phyloP scores from a whole-genome alignment of 2,888 invertebrate species.

The Drosophila rubida region DNA sequence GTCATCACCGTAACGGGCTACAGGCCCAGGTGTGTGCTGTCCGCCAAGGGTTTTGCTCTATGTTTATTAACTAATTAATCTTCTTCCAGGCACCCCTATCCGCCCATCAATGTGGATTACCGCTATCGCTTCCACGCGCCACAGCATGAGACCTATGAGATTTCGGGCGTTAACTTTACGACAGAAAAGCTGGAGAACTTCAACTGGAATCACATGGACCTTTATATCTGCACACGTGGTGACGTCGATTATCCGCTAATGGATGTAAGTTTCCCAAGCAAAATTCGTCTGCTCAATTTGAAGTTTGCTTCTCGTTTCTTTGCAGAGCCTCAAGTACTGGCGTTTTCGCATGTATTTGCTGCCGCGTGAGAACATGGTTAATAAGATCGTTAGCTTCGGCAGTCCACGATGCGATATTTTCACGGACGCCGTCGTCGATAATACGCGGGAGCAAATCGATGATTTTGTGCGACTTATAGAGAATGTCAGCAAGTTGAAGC shows the following conservation, averaged over 20 bases:
- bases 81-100: constrained; percentile 98
- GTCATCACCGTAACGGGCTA: constrained; percentile 97
- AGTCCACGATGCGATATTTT: constrained; percentile 93
- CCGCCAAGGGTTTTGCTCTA: too few relatives aligned
- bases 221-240: constrained; percentile 97
- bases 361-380: constrained; percentile 92
- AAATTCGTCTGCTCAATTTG: not conserved
- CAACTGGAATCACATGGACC: constrained; percentile 99
- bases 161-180: constrained; percentile 96
- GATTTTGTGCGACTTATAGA: constrained; percentile 93
- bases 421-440: constrained; percentile 86
- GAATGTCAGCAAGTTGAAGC: constrained; percentile 94
- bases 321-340: constrained; percentile 94
- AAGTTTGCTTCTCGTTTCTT: not conserved
- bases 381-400: constrained; percentile 91
- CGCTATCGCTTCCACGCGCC: constrained; percentile 96
- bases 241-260: constrained; percentile 95
- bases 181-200: constrained; percentile 98
- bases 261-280: constrained; percentile 87
- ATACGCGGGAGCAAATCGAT: constrained; percentile 87
- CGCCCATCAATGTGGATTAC: constrained; percentile 96
- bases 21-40: too few relatives aligned
- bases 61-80: too few relatives aligned
- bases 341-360: constrained; percentile 95
- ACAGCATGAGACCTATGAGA: constrained; percentile 96